A percentile compares a stretch with the other conserved stretches of the same genome.
phyloP scores from a whole-genome alignment of 2,888 invertebrate species.

The Sclerodermus sp. region DNA sequence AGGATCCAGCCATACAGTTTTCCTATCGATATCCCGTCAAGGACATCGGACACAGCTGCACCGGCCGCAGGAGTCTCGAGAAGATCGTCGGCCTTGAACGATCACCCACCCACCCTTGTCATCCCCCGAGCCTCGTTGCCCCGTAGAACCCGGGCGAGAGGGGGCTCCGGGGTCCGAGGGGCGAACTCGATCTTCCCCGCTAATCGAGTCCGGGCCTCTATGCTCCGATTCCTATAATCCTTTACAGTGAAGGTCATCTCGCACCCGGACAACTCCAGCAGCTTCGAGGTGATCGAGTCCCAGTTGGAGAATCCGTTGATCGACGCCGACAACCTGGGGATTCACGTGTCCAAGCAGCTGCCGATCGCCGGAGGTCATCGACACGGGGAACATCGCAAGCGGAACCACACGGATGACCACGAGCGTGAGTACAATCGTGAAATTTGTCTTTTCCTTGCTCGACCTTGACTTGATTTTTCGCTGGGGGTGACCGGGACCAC shows the following conservation, averaged over 20 bases:
- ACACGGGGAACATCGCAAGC: conserved; percentile 45
- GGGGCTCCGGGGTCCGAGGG: too few relatives aligned
- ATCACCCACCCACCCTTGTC: too few relatives aligned
- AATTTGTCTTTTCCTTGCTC: background rate
- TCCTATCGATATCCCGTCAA: too few relatives aligned
- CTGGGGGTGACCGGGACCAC: too few relatives aligned
- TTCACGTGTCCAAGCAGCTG: conserved; percentile 58
- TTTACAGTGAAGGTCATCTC: conserved; percentile 67
- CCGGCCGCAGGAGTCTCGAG: too few relatives aligned
- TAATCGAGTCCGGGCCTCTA: too few relatives aligned
- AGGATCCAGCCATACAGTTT: too few relatives aligned
- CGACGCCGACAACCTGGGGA: conserved; percentile 62
- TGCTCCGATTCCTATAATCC: conserved; percentile 37
- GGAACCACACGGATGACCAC: conserved; percentile 44
- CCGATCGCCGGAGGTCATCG: conserved; percentile 47
- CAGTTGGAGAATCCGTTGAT: conserved; percentile 66
- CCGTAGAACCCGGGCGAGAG: too few relatives aligned
- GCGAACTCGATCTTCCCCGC: too few relatives aligned
- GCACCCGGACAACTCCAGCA: conserved; percentile 63
- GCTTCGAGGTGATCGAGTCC: conserved; percentile 62
- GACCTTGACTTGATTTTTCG: background rate
- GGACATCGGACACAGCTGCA: too few relatives aligned
- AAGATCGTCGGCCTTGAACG: too few relatives aligned
- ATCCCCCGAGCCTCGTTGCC: too few relatives aligned
- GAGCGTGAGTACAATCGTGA: conserved; percentile 40